Base-by-base conservation (phyloP, 1,140 invertebrate genomes). In the Atta colombica region DNA sequence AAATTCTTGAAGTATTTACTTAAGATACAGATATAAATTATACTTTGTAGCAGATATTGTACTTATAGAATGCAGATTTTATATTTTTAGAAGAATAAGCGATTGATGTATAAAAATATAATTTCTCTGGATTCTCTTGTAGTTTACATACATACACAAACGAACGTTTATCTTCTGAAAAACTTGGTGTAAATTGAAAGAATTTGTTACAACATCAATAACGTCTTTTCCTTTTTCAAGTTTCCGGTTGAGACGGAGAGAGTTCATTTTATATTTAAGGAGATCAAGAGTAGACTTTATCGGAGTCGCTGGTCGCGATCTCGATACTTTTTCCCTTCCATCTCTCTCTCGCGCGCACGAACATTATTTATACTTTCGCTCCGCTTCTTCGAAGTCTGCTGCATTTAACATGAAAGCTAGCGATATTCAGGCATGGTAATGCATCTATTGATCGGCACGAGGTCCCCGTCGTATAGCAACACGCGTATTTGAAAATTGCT, bases 371-470 rank as follows among this genome's bases (percentile, higher is more conserved):
- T 74, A 61, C 80, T 74, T 74, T 82, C 68, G 80, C 80, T 35
- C 39, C 39, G 68, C 53, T 82, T 81, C 77, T 45, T 75, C 69
- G 69, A 60, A 45, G 21, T 75, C 12, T 14, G 25, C 55, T 75
- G 69, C 80, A 75, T 82, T 82, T 82, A 82, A 82, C 80, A 72
- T 82, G 80, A 82, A 82, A 84, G 69, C 68, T 51, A 21, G 80
- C 80, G 68, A 84, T 84, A 84, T 84, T 61, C 69, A 74, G 25
- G 53, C 80, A 82, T 63, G 55, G 80, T 61, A 75, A 84, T 84
- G 69, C 39, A 75, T 49, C 80, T 65, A 84, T 84, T 45, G 80
- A 75, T 84, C 80, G 80, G 31, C 65, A 63, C 58, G 35, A 45
- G 63, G 28, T 49, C 25, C 25, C 31, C 31, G 18, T 61, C 58